Evolutionary conservation across 2,113 vertebrate species (phyloP).

Genomic region (Melanocharis versteri): DNA sequence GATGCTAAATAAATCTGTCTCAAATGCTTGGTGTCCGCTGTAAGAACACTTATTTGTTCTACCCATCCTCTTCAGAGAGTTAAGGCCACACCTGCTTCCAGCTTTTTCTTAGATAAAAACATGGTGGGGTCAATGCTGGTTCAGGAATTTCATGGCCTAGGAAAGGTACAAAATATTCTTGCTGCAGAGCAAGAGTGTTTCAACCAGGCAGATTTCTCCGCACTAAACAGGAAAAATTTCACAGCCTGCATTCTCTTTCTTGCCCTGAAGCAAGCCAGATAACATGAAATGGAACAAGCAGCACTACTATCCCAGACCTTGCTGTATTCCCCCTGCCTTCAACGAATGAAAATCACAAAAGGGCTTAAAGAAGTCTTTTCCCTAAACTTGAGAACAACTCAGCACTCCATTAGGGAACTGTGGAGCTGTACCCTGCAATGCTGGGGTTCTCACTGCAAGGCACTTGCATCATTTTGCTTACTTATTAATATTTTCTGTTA

Average conservation of each 20-base stretch:
- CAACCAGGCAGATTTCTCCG: background rate
- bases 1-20: background rate
- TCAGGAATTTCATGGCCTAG: background rate
- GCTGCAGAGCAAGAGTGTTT: background rate
- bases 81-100: background rate
- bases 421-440: background rate
- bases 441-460: background rate
- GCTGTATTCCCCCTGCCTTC: background rate
- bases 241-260: background rate
- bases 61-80: background rate
- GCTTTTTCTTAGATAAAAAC: background rate
- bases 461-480: background rate
- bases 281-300: background rate
- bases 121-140: background rate
- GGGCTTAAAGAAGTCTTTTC: background rate
- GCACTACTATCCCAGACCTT: background rate
- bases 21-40: background rate
- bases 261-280: background rate
- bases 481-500: background rate
- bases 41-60: background rate
- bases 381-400: background rate
- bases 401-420: background rate
- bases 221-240: background rate
- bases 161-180: background rate
- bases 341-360: background rate